Percentiles rank a stretch among this genome's conserved stretches.
Conservation (phyloP, 2,797 vertebrate species). For the Centroberyx gerrardi region DNA sequence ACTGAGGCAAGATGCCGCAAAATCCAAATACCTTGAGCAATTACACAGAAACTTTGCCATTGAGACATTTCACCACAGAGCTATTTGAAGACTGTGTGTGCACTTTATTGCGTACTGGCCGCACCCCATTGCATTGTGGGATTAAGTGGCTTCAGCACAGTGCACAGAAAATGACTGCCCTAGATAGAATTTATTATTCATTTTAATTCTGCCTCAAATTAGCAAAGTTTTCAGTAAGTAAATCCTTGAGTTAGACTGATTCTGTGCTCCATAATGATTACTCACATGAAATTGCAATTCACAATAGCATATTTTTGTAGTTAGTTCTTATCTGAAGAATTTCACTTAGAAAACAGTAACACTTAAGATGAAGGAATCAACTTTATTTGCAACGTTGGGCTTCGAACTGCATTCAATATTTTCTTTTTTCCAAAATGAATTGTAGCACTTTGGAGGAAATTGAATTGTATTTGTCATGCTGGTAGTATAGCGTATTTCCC, state of each 20-base stretch:
- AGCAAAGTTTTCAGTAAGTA: background rate
- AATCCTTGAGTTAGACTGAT: constrained; percentile 12
- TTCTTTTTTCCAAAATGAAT: constrained; percentile 33
- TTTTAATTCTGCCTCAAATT: background rate
- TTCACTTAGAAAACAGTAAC: constrained; percentile 6
- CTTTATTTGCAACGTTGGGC: constrained; percentile 34
- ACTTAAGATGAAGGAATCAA: constrained; percentile 28
- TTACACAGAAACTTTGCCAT: background rate
- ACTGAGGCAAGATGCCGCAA: background rate
- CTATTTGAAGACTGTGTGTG: background rate
- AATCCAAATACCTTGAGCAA: background rate
- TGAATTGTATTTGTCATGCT: constrained; percentile 48
- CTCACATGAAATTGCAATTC: constrained; percentile 8
- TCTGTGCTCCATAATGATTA: background rate
- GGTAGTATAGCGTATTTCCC: constrained; percentile 47
- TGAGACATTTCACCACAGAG: background rate
- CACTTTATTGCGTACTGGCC: too few relatives aligned
- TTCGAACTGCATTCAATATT: constrained; percentile 11
- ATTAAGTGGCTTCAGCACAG: too few relatives aligned
- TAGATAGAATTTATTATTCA: background rate
- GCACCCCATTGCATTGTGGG: too few relatives aligned
- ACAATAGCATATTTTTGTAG: constrained; percentile 13
- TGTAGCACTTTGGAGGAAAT: constrained; percentile 34
- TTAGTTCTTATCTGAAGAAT: too few relatives aligned
- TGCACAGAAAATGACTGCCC: background rate